Evolutionary conservation across 2,888 invertebrate species (phyloP).

Genomic region (Trichacis sp.): DNA sequence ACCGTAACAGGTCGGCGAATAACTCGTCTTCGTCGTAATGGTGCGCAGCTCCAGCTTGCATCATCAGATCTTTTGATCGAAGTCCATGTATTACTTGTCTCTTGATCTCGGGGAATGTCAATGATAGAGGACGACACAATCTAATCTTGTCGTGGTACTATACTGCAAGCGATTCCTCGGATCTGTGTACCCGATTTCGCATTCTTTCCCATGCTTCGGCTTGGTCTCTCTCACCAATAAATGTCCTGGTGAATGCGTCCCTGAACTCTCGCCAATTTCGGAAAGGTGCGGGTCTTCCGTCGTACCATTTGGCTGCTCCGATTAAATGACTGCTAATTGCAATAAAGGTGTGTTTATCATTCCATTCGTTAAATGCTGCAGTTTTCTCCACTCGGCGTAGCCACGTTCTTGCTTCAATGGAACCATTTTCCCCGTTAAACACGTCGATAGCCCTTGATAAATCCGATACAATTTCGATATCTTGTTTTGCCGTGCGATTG

Average conservation of each 20-base stretch:
- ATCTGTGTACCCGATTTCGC: background rate
- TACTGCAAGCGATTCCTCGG: background rate
- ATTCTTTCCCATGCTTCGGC: conserved; percentile 8
- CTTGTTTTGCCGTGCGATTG: no score
- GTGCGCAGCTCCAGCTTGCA: background rate
- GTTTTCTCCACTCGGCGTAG: conserved; percentile 21
- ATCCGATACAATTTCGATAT: conserved; percentile 17
- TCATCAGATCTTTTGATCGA: background rate
- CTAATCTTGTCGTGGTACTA: conserved; percentile 10
- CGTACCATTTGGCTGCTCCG: conserved; percentile 3
- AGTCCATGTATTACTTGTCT: conserved; percentile 8
- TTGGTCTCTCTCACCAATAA: conserved; percentile 2
- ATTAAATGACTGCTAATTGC: background rate
- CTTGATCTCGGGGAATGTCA: background rate
- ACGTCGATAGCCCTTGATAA: conserved; percentile 23
- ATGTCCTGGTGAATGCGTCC: background rate
- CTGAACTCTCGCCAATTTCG: background rate
- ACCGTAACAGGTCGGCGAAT: no score
- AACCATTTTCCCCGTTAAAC: conserved; percentile 20
- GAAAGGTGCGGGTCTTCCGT: background rate
- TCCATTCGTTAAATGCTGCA: conserved; percentile 14
- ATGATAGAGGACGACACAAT: conserved; percentile 3
- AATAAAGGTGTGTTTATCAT: background rate
- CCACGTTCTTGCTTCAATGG: conserved; percentile 26
- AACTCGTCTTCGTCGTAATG: background rate